Percentiles rank a stretch among this genome's conserved stretches.
phyloP scores from a whole-genome alignment of 2,113 vertebrate species.

The Gila orcuttii region DNA sequence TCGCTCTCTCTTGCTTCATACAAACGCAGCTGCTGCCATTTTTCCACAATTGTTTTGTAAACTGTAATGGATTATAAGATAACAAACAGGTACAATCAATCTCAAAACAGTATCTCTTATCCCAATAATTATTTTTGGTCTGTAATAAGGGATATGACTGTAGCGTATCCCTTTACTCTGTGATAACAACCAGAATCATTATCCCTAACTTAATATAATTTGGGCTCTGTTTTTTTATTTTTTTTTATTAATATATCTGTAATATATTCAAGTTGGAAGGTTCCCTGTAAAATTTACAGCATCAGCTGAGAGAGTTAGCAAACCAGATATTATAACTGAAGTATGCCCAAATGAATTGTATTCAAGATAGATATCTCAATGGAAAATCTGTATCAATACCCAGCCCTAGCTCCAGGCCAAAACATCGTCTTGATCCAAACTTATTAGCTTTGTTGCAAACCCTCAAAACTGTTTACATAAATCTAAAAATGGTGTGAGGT shows the following conservation, averaged over 20 bases:
- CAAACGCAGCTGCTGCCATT: neutral
- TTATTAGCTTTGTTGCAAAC: neutral
- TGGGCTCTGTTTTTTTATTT: neutral
- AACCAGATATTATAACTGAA: neutral
- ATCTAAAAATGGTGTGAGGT: constrained; percentile 14
- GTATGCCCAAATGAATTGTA: neutral
- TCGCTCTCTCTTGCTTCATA: neutral
- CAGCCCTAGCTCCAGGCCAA: neutral
- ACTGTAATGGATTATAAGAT: too few species aligned
- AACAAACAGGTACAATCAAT: too few species aligned
- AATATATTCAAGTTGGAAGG: too few species aligned
- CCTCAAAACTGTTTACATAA: constrained; percentile 18
- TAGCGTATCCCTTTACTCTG: too few species aligned
- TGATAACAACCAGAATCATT: too few species aligned
- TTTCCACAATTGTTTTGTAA: neutral
- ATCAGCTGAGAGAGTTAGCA: neutral
- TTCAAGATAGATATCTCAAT: neutral
- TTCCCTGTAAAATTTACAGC: neutral
- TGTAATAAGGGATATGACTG: too few species aligned
- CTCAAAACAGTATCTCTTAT: too few species aligned
- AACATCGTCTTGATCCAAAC: neutral
- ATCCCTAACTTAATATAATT: neutral
- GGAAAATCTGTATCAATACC: neutral
- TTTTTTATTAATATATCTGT: too few species aligned
- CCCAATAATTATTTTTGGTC: too few species aligned